Evolutionary conservation across 2,113 vertebrate species (phyloP).

Genomic region (Sula dactylatra): DNA sequence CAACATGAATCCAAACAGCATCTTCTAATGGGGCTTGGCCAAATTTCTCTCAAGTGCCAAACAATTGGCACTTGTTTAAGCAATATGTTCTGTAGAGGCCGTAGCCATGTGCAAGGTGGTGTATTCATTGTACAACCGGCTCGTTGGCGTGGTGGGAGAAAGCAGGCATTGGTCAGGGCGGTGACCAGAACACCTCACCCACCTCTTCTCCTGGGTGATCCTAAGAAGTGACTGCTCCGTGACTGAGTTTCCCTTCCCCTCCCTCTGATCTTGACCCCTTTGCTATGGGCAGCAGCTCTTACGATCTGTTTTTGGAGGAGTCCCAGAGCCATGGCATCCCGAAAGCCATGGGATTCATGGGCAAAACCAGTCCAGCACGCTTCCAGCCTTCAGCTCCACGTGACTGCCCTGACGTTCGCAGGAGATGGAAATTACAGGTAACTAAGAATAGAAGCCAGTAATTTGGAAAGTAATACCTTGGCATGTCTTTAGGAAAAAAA

Average conservation of each 20-base stretch:
- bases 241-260: background rate
- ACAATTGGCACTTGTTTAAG: background rate
- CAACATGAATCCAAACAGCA: background rate
- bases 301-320: background rate
- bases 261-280: background rate
- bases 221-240: background rate
- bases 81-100: background rate
- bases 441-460: conserved; percentile 54
- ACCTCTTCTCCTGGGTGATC: background rate
- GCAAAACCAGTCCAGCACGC: background rate
- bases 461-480: conserved; percentile 11
- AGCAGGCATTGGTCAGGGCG: rapidly evolving
- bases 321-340: background rate
- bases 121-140: background rate
- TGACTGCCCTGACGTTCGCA: background rate
- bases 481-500: background rate
- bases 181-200: background rate
- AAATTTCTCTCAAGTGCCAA: background rate
- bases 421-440: conserved; percentile 42
- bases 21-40: background rate
- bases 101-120: background rate
- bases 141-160: background rate
- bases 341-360: background rate
- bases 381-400: background rate
- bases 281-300: background rate